Evolutionary conservation across 2,113 vertebrate genomes (phyloP).

Genomic region (Canis aureus): DNA sequence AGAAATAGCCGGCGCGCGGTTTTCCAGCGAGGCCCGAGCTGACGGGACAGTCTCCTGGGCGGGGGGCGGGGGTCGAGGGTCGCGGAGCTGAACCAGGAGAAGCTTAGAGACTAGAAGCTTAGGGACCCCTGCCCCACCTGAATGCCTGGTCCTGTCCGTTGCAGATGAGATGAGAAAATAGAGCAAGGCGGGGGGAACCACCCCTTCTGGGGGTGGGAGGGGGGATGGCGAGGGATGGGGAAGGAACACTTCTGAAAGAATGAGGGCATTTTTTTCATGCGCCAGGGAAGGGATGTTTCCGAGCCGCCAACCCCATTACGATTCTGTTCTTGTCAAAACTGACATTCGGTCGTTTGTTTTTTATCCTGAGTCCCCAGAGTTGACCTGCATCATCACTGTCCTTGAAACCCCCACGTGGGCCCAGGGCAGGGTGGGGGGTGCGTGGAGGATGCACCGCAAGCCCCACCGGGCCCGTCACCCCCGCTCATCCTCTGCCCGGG

Average conservation of each 20-base stretch:
- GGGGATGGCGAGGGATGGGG: background rate
- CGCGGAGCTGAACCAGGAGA: background rate
- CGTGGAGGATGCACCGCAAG: background rate
- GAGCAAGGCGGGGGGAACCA: background rate
- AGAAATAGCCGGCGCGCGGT: no score
- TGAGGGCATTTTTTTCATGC: background rate
- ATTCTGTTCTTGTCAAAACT: background rate
- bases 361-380: background rate
- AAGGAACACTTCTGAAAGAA: background rate
- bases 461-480: fast-evolving
- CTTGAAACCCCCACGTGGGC: background rate
- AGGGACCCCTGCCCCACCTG: no score
- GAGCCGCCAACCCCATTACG: background rate
- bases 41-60: background rate
- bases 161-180: background rate
- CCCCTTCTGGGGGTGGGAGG: background rate
- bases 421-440: no score
- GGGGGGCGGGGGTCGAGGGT: background rate
- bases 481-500: background rate
- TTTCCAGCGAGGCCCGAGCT: background rate
- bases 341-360: background rate
- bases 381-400: background rate
- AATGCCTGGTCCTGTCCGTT: background rate
- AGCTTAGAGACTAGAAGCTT: background rate
- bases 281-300: background rate